Percentiles rank a stretch among this genome's conserved stretches.
Evolutionary conservation across 2,797 vertebrate species (phyloP).

Genomic region (Tapirus indicus): DNA sequence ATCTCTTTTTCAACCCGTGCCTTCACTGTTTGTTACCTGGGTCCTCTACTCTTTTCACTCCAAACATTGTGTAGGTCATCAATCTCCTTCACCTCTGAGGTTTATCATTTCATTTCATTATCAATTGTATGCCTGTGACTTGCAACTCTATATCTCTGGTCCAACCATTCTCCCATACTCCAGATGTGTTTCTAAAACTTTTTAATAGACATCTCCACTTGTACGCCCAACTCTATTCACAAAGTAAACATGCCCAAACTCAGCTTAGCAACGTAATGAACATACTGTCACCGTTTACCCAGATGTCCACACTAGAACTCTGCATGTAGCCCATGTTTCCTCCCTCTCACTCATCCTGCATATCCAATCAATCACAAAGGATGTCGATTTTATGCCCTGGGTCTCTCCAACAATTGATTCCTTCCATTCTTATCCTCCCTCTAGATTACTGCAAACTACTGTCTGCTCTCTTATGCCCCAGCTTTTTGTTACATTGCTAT

Average conservation of each 20-base stretch:
- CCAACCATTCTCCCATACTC: not conserved
- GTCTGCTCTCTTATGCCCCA: too few relatives aligned
- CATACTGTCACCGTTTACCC: not conserved
- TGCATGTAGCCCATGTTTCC: rapidly evolving
- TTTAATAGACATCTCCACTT: not conserved
- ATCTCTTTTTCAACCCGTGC: not conserved
- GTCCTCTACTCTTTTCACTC: not conserved
- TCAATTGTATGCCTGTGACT: not conserved
- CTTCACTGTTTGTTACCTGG: not conserved
- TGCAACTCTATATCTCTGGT: not conserved
- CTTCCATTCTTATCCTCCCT: not conserved
- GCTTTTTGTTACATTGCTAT: too few relatives aligned
- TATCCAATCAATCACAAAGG: rapidly evolving
- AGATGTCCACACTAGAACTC: not conserved
- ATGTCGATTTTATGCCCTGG: too few relatives aligned
- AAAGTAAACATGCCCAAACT: not conserved
- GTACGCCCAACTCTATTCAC: not conserved
- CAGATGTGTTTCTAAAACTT: not conserved
- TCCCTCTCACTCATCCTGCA: not conserved
- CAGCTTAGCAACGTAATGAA: not conserved
- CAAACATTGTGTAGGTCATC: rapidly evolving
- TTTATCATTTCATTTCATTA: rapidly evolving
- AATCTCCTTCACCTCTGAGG: not conserved
- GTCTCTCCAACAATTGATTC: not conserved
- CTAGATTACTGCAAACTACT: not conserved